Evolutionary conservation across 2,888 invertebrate species (phyloP).

Genomic region (Lasioglossum lativentre): DNA sequence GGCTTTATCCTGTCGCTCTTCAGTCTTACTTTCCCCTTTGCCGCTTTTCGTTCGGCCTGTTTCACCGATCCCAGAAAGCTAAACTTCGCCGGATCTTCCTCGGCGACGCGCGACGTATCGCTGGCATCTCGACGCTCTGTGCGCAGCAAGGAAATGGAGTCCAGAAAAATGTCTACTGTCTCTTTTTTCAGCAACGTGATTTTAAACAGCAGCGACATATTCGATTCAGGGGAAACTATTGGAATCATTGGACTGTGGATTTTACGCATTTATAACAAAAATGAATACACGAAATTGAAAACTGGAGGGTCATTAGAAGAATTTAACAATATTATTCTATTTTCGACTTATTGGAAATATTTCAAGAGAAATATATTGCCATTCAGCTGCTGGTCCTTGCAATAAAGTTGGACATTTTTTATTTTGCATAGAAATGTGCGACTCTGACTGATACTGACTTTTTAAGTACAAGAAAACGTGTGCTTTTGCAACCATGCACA

Average conservation of each 20-base stretch:
- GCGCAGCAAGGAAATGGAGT: neutral
- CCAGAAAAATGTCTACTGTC: neutral
- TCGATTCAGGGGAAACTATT: neutral
- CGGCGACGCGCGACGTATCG: neutral
- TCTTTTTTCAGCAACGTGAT: neutral
- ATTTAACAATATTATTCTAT: neutral
- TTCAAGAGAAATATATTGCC: too few relatives aligned
- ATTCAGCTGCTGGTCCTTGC: too few relatives aligned
- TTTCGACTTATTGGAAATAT: neutral
- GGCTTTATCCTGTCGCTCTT: conserved; percentile 55
- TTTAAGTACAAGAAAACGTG: too few relatives aligned
- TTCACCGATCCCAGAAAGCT: conserved; percentile 22
- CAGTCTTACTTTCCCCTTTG: conserved; percentile 46
- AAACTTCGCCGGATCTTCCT: conserved; percentile 41
- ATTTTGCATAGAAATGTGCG: too few relatives aligned
- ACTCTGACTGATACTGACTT: too few relatives aligned
- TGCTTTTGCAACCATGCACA: too few relatives aligned
- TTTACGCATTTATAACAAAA: neutral
- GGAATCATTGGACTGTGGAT: neutral
- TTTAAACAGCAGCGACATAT: neutral
- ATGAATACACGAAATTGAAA: neutral
- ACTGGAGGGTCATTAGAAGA: neutral
- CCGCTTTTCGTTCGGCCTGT: conserved; percentile 10
- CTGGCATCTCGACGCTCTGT: neutral
- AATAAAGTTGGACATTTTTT: too few relatives aligned